These are phyloP conservation scores for Cataglyphis livida DNA, from an alignment of 2,888 invertebrate genomes.

Conservation along the genomic window DNA sequence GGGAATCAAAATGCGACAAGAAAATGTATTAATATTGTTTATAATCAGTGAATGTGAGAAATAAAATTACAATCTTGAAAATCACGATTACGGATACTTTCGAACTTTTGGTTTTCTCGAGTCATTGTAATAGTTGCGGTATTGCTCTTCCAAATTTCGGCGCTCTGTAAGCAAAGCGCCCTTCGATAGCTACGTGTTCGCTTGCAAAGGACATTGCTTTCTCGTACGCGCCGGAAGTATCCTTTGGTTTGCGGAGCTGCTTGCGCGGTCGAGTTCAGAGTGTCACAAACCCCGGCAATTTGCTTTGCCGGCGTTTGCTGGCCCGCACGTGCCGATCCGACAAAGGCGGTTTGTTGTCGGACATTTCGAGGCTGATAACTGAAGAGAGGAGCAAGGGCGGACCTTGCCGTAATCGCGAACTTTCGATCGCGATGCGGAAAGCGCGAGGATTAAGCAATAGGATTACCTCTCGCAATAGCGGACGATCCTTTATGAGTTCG, in stretches of 20 bases:
- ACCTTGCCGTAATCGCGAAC: background rate
- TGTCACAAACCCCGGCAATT: constrained; percentile 55
- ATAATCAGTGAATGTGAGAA: background rate
- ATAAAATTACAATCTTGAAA: background rate
- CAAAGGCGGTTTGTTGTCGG: constrained; percentile 46
- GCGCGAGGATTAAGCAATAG: constrained; percentile 21
- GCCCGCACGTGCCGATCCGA: constrained; percentile 55
- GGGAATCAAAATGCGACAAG: background rate
- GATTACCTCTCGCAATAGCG: constrained; percentile 14
- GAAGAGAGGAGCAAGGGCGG: background rate
- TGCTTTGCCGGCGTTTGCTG: constrained; percentile 48
- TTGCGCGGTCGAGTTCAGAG: constrained; percentile 42
- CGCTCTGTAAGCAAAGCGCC: background rate
- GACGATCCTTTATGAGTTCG: constrained; percentile 3
- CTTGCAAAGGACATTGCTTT: constrained; percentile 26
- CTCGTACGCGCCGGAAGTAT: constrained; percentile 42
- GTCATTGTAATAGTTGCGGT: background rate
- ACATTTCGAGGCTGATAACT: background rate
- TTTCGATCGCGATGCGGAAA: constrained; percentile 10
- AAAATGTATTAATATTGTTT: background rate
- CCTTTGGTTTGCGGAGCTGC: constrained; percentile 36
- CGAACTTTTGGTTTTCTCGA: background rate
- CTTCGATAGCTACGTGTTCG: background rate
- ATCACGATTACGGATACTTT: background rate
- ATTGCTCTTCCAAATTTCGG: background rate